Base-by-base conservation (phyloP, 2,888 invertebrate species). In the Yponomeuta cagnagella region DNA sequence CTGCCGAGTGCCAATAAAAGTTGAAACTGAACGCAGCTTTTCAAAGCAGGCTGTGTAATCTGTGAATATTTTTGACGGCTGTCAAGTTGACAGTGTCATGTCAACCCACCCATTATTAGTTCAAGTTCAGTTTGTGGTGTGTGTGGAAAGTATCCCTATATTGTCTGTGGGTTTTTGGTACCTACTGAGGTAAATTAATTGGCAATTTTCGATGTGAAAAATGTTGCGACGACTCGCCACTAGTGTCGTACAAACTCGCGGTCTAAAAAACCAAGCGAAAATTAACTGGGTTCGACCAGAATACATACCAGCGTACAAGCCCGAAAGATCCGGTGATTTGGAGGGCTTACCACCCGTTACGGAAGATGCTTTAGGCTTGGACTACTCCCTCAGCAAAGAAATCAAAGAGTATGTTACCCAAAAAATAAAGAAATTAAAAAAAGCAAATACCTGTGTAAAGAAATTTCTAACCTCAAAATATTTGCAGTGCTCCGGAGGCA, bases 221-320 rank as follows among this genome's bases (percentile, higher is more conserved):
- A 91, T 92, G 92, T 76, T 92, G 73, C 84, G 88, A 65, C 82
- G 83, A 69, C 71, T 88, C 72, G 76, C 82, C 2, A 79, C 72
- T 73, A 90, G 79, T 75, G 76, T 83, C 80, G 87, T 87, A 78
- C 95, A 74, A 93, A 78, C 77, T 43, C 88, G 92, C 63, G 89
- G 89, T n/a, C 82, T 95, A 76, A 96, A 96, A 82, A 94, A 95
- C 48, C 93, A 94, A 77, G 86, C 96, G 58, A 95, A 96, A 85
- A 95, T 97, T 68, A 95, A 95, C 91, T 97, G 97, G 97, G 93
- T 94, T 8, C 93, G 94, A 48, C 97, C 97, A 0, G 94, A 94
- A 48, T 95, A 95, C 81, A 92, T 96, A 31, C 90, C 94, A 0
- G 93, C 94, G 68, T 93, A 93, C 73, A 93, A 94, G 77, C 94